phyloP scores from a whole-genome alignment of 2,888 invertebrate genomes.

The Calliphora vomitoria region DNA sequence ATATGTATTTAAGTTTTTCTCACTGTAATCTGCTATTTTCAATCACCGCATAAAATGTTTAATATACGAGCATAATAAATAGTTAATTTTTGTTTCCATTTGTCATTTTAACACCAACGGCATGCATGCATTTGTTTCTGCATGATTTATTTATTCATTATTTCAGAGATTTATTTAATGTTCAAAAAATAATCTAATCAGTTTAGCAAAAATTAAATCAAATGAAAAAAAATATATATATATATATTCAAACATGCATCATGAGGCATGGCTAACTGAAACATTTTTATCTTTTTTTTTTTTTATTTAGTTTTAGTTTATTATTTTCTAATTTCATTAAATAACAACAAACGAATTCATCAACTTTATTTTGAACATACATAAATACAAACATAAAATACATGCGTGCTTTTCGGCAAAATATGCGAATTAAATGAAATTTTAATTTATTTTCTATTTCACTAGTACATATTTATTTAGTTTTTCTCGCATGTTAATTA shows the following conservation, averaged over 20 bases:
- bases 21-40: not conserved
- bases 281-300: not conserved
- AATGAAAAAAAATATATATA: not conserved
- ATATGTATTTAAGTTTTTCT: not conserved
- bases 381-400: not conserved
- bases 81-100: not conserved
- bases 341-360: conserved; percentile 21
- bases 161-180: conserved; percentile 18
- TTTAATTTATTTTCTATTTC: conserved; percentile 8
- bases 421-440: not conserved
- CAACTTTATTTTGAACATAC: not conserved
- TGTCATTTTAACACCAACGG: conserved; percentile 11
- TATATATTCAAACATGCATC: too few relatives aligned
- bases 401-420: not conserved
- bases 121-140: not conserved
- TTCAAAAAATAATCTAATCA: not conserved
- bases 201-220: not conserved
- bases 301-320: not conserved
- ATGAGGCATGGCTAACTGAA: not conserved
- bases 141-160: conserved; percentile 24
- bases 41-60: too few relatives aligned
- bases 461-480: not conserved
- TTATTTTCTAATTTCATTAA: conserved; percentile 39
- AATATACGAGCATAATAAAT: too few relatives aligned
- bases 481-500: not conserved